Base-by-base conservation (phyloP, 1,140 invertebrate genomes). In the Drosophila pseudoananassae region DNA sequence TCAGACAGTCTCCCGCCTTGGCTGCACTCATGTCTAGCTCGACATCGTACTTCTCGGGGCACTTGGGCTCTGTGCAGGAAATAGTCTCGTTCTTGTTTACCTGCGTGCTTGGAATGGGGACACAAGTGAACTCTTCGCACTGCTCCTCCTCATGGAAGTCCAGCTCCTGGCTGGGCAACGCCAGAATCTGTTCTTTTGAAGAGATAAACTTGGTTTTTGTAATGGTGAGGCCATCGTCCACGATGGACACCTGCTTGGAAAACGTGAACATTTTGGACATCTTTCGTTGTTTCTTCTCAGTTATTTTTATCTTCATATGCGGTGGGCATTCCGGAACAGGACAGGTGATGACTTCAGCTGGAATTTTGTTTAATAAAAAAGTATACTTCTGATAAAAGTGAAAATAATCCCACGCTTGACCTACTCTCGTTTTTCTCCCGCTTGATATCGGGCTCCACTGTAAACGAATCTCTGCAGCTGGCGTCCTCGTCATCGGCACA, bases 401-500 rank as follows among this genome's bases (percentile, higher is more conserved):
- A 7, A 27, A 27, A 27, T 27, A 27, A 27, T 6, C 6, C 5
- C 25, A 27, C 25, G 5, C 25, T 15, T 27, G 4, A 72, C 88
- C 65, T 38, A 91, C 88, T 79, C 27, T 91, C 49, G 27, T 88
- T 74, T 53, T 88, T 75, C 49, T 75, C 40, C 15, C 61, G 68
- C 40, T 76, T 40, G 45, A 56, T 60, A 31, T 70, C 75, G 4
- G 78, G 83, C 23, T 63, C 36, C 15, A 78, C 73, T 4, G 73
- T 84, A 31, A 88, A 92, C 6, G 78, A 79, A 3, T 92, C 92
- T 38, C 91, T 80, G 85, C 97, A 98, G 58, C 94, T 92, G 2
- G 77, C 57, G 49, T 92, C 91, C 92, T 98, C 97, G 92, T 98
- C 97, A 92, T 97, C 96, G 2, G 95, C 94, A 90, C 97, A 98